Percentiles rank a stretch among this genome's conserved stretches.
phyloP scores from a whole-genome alignment of 2,113 vertebrate genomes.

The Chaetodon trifascialis region DNA sequence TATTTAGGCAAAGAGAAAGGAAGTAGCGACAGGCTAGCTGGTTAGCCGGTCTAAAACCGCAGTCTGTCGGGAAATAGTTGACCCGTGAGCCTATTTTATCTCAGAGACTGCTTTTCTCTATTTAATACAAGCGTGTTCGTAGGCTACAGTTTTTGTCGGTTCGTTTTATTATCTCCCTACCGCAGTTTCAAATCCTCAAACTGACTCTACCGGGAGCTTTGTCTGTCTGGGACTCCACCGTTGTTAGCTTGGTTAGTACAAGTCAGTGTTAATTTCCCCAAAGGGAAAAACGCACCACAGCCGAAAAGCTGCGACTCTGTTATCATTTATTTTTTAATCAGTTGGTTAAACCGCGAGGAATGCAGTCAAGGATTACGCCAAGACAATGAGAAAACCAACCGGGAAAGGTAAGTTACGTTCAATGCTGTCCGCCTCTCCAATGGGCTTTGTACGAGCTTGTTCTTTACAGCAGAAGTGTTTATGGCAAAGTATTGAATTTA shows the following conservation, averaged over 20 bases:
- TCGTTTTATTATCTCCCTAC: constrained; percentile 6
- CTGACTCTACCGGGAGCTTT: constrained; percentile 63
- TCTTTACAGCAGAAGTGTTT: neutral
- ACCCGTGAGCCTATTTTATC: neutral
- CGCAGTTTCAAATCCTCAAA: constrained; percentile 35
- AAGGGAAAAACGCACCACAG: constrained; percentile 13
- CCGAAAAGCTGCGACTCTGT: constrained; percentile 3
- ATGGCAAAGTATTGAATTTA: neutral
- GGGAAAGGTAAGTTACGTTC: constrained; percentile 69
- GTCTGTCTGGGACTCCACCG: constrained; percentile 44
- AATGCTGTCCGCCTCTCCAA: neutral
- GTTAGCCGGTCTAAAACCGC: constrained; percentile 67
- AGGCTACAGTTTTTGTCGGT: constrained; percentile 1
- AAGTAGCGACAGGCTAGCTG: constrained; percentile 79
- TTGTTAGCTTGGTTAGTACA: constrained; percentile 43
- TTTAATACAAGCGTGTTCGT: constrained; percentile 1
- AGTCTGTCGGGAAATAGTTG: constrained; percentile 16
- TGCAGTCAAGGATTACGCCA: constrained; percentile 58
- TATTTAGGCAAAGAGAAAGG: constrained; percentile 73
- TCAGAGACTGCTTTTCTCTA: neutral
- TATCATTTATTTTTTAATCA: neutral
- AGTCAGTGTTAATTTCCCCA: constrained; percentile 4
- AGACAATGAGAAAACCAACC: constrained; percentile 72
- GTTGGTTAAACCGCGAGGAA: constrained; percentile 37
- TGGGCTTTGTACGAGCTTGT: neutral